Evolutionary conservation across 2,888 invertebrate genomes (phyloP).

Genomic region (Catocala fraxini): DNA sequence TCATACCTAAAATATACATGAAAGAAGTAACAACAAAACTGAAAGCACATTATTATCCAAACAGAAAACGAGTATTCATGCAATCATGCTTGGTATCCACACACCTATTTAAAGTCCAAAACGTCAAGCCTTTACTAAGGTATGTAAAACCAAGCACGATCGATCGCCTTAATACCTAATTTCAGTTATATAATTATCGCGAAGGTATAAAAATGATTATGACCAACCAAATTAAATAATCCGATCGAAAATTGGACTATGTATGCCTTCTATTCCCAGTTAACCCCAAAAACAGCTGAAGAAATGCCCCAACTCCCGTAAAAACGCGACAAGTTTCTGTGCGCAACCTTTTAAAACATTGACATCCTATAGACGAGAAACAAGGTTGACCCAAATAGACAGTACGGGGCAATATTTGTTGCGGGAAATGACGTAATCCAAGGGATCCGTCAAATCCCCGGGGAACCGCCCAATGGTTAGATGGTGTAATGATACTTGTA

Average conservation of each 20-base stretch:
- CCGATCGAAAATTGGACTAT: constrained; percentile 7
- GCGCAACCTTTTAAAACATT: constrained; percentile 48
- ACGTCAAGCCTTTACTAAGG: too few species aligned
- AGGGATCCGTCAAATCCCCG: constrained; percentile 28
- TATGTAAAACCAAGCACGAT: too few species aligned
- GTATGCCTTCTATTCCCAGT: constrained; percentile 23
- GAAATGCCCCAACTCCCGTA: constrained; percentile 21
- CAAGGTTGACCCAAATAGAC: constrained; percentile 47
- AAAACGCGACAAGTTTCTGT: constrained; percentile 24
- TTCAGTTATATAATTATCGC: too few species aligned
- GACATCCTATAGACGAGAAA: constrained; percentile 38
- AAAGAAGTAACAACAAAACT: too few species aligned
- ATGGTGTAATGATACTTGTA: constrained; percentile 25
- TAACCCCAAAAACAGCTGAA: constrained; percentile 9
- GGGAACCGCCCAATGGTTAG: constrained; percentile 21
- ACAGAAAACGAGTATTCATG: too few species aligned
- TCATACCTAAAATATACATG: too few species aligned
- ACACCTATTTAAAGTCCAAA: too few species aligned
- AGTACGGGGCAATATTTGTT: constrained; percentile 38
- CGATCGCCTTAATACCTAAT: too few species aligned
- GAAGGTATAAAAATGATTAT: too few species aligned
- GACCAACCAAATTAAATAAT: too few species aligned
- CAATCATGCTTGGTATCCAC: too few species aligned
- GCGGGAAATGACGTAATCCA: constrained; percentile 41
- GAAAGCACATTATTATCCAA: too few species aligned